A percentile compares a stretch with the other conserved stretches of the same genome.
Conservation (phyloP, 2,888 invertebrate genomes). For the Plagodis dolabraria region DNA sequence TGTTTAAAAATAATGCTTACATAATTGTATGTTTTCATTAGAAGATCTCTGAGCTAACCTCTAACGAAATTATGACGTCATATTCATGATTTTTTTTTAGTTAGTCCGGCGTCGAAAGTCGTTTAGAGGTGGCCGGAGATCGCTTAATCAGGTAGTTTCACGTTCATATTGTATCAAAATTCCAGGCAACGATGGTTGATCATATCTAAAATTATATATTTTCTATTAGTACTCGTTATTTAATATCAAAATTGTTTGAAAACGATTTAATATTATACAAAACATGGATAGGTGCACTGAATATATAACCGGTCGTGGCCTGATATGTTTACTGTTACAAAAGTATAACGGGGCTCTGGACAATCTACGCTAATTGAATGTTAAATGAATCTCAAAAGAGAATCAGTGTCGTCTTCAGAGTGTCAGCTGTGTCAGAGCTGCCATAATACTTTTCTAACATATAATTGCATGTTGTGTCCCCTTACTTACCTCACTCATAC, state of each 20-base stretch:
- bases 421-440: too few species aligned
- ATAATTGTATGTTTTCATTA: background rate
- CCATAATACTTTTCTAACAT: too few species aligned
- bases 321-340: background rate
- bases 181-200: constrained; percentile 46
- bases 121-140: constrained; percentile 46
- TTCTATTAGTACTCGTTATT: too few species aligned
- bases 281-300: background rate
- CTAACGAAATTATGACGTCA: too few species aligned
- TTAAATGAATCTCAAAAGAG: too few species aligned
- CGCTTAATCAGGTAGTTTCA: constrained; percentile 46
- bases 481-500: constrained; percentile 16
- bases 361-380: too few species aligned
- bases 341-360: too few species aligned
- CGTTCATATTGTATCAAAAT: constrained; percentile 19
- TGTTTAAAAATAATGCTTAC: too few species aligned
- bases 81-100: too few species aligned
- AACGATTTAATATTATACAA: too few species aligned
- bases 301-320: constrained; percentile 10
- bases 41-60: background rate
- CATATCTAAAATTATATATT: constrained; percentile 13
- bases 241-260: too few species aligned
- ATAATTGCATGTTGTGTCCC: constrained; percentile 26
- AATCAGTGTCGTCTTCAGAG: too few species aligned
- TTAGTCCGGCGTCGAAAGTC: constrained; percentile 34